A percentile compares a stretch with the other conserved stretches of the same genome.
phyloP scores from a whole-genome alignment of 2,113 vertebrate species.

The Macheiramphus alcinus region DNA sequence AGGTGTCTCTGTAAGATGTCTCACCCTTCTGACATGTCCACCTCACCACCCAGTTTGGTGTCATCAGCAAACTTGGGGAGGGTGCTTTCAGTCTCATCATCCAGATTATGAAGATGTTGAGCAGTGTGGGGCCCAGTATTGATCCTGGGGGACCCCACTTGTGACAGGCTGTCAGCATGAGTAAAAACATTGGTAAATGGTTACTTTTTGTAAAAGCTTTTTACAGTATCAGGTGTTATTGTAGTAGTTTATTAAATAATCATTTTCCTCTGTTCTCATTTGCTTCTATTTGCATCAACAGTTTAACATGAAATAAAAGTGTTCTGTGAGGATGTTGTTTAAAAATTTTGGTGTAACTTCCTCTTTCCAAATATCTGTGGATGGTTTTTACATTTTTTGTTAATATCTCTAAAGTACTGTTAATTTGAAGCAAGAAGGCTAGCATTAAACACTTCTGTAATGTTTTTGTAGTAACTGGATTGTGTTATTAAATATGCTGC shows the following conservation, averaged over 20 bases:
- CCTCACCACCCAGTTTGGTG: background rate
- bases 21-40: accelerated
- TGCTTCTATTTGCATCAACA: background rate
- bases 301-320: background rate
- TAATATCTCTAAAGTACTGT: background rate
- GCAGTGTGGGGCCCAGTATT: background rate
- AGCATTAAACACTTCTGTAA: background rate
- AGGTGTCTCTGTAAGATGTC: background rate
- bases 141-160: background rate
- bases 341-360: background rate
- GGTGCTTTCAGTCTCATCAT: background rate
- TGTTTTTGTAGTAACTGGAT: background rate
- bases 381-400: background rate
- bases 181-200: background rate
- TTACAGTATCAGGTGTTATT: background rate
- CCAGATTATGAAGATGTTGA: background rate
- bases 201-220: background rate
- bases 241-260: background rate
- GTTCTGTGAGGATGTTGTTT: background rate
- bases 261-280: background rate
- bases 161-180: background rate
- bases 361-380: background rate
- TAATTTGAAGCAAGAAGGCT: background rate
- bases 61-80: background rate
- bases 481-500: background rate